phyloP scores from a whole-genome alignment of 23 tunicate genomes.

The Ascidia mentula region DNA sequence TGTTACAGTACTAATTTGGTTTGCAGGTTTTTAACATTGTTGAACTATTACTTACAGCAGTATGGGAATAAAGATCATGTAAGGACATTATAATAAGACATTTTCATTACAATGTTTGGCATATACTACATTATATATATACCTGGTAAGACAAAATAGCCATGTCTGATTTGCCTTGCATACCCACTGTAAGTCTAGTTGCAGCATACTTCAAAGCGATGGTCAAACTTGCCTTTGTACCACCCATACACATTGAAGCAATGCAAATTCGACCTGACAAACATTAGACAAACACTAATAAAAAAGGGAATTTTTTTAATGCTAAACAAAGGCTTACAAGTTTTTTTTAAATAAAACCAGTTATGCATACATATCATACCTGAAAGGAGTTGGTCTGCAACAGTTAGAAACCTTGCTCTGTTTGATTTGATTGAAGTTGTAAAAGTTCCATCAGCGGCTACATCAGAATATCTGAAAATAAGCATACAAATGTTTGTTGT shows the following conservation, averaged over 20 bases:
- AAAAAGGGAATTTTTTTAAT: no score
- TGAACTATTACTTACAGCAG: no score
- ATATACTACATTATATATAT: no score
- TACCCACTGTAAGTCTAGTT: constrained; percentile 93
- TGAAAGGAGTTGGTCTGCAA: constrained; percentile 94
- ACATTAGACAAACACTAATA: background rate
- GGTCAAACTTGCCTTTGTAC: constrained; percentile 83
- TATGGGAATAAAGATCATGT: no score
- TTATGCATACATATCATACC: constrained; percentile 10
- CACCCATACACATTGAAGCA: constrained; percentile 98
- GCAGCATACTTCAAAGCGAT: constrained; percentile 88
- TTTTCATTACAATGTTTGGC: no score
- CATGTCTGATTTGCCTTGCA: constrained; percentile 83
- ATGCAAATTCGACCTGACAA: constrained; percentile 90
- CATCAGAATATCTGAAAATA: constrained; percentile 75
- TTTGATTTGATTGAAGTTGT: constrained; percentile 62
- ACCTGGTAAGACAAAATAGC: constrained; percentile 90
- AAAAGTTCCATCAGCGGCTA: constrained; percentile 81
- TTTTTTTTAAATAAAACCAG: no score
- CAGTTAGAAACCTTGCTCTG: constrained; percentile 90
- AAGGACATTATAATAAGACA: no score
- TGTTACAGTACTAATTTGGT: no score
- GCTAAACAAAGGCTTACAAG: no score
- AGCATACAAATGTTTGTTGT: background rate
- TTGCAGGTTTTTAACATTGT: no score